Evolutionary conservation across 2,113 vertebrate species (phyloP), one percentile per base, ranked within the genome.

Genomic region (Hyaena hyaena): DNA sequence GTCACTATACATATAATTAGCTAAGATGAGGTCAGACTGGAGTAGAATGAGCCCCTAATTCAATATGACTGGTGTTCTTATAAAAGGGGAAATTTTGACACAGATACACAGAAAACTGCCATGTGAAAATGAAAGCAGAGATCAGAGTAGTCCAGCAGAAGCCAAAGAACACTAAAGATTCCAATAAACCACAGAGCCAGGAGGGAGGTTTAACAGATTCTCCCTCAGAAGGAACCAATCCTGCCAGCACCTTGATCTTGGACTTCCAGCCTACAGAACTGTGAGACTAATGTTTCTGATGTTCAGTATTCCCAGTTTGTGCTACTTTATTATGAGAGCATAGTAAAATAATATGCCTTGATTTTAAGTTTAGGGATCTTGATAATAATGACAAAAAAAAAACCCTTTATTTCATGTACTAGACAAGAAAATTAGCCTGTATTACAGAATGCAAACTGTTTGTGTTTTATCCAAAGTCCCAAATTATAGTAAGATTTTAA

Each of bases 201-300:
- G 10, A 81, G 10, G 15, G 5, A 87, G 16, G 21, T 10, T 21
- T 31, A 24, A 2, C 45, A 74, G 33, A 84, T n/a, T 43, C 5
- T 55, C 4, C 4, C 26, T 82, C 16, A 58, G 39, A 66, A 35
- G 11, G 31, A 53, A 63, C 17, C 23, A 83, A 48, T 43, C 4
- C 17, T 63, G 39, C 11, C 43, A 43, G 7, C 31, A 12, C 50
- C 21, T 48, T 16, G 15, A 50, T 71, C 35, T 84, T 16, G 10
- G 23, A 83, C 23, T 84, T 88, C 33, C 66, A 91, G 91, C 12
- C 53, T 63, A 43, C 39, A 81, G 24, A 89, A 92, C 28, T 45
- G 0, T 16, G 6, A 68, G 58, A 66, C 26, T 73, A 58, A 71
- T 1, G 77, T 15, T 80, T 80, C 16, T 79, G 45, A 71, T 90